A percentile compares a stretch with the other conserved stretches of the same genome.
phyloP scores from a whole-genome alignment of 1,140 invertebrate species.

The Leucophenga varia region DNA sequence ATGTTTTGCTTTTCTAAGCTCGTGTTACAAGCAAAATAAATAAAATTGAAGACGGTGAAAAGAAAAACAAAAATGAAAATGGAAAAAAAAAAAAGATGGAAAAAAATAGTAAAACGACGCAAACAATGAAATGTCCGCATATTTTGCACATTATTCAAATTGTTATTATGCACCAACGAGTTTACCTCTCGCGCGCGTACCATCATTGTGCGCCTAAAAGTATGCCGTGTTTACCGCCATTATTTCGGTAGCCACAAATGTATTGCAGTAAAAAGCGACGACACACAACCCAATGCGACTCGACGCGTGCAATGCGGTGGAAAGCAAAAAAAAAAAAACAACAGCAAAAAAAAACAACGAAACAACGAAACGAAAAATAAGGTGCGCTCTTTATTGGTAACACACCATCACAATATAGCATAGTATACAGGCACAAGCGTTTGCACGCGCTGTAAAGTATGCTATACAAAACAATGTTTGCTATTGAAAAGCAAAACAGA shows the following conservation, averaged over 20 bases:
- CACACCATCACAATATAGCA: not conserved
- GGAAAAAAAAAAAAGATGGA: no score
- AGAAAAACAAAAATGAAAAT: no score
- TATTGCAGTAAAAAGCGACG: slow-evolving; percentile 25
- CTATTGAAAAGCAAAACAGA: no score
- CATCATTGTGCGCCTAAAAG: slow-evolving; percentile 11
- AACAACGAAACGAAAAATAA: slow-evolving; percentile 13
- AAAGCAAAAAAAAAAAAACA: not conserved
- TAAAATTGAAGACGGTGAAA: no score
- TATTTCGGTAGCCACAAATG: slow-evolving; percentile 40
- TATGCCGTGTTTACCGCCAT: slow-evolving; percentile 21
- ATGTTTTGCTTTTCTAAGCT: no score
- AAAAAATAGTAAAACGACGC: no score
- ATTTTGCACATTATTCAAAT: slow-evolving; percentile 52
- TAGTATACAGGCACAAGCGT: no score
- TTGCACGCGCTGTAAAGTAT: no score
- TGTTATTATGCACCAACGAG: slow-evolving; percentile 51
- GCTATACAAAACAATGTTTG: no score
- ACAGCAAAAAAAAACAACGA: slow-evolving; percentile 16
- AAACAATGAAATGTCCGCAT: slow-evolving; percentile 49
- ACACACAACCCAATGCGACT: no score
- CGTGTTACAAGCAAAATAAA: no score
- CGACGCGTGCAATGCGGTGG: slow-evolving; percentile 1
- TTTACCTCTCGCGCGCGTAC: slow-evolving; percentile 22
- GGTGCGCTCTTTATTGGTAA: not conserved